phyloP scores from a whole-genome alignment of 2,888 invertebrate genomes.

The Cacoxenus indagator region DNA sequence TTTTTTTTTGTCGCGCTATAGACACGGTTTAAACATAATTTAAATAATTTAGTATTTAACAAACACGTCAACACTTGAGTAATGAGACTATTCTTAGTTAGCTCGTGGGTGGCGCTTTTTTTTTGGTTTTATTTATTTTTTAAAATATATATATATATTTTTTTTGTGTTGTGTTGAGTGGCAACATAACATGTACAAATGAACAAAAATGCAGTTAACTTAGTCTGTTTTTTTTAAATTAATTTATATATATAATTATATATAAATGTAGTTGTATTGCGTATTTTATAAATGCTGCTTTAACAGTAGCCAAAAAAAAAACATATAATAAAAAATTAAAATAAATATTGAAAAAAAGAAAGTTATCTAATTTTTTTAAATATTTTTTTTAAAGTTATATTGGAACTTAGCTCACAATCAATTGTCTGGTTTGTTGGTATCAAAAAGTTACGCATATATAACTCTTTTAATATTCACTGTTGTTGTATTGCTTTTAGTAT shows the following conservation, averaged over 20 bases:
- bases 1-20: conserved; percentile 28
- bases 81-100: conserved; percentile 17
- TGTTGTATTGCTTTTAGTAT: conserved; percentile 15
- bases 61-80: conserved; percentile 17
- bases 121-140: background rate
- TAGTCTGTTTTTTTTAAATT: background rate
- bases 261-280: background rate
- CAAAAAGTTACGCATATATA: background rate
- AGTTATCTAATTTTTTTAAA: background rate
- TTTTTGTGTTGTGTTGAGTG: background rate
- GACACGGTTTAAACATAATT: conserved; percentile 24
- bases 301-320: conserved; percentile 4
- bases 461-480: background rate
- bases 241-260: background rate
- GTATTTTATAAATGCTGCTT: conserved; percentile 6
- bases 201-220: background rate
- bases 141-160: background rate
- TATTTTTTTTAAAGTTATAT: background rate
- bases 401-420: conserved; percentile 61
- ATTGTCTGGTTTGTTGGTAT: conserved; percentile 21
- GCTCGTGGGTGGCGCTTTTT: too few species aligned
- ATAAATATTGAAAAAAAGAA: background rate
- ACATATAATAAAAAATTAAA: background rate
- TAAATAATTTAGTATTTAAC: conserved; percentile 16
- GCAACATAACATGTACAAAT: background rate